These are phyloP conservation scores for Anarhynchus alexandrinus DNA, from an alignment of 2,113 vertebrate species.

Conservation along the genomic window DNA sequence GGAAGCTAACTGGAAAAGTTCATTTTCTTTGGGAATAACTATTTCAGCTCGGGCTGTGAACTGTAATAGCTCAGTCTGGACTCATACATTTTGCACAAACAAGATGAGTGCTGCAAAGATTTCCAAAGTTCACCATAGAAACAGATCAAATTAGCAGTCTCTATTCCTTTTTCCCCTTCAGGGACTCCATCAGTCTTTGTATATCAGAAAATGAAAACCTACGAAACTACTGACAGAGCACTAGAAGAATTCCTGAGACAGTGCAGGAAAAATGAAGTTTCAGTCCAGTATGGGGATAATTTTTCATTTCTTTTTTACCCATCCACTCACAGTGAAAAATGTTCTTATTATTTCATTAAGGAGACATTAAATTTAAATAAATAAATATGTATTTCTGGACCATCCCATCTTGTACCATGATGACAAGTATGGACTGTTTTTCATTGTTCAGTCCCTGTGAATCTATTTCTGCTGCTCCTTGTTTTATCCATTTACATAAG, in stretches of 20 bases:
- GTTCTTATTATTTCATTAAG: background rate
- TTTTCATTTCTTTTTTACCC: background rate
- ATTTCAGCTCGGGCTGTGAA: background rate
- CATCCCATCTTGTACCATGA: background rate
- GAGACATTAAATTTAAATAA: background rate
- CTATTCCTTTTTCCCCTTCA: background rate
- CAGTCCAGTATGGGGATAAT: background rate
- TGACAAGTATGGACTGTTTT: background rate
- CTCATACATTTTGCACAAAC: background rate
- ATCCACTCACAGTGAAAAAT: background rate
- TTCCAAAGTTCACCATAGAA: slow-evolving; percentile 30
- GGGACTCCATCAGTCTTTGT: background rate
- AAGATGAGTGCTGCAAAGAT: background rate
- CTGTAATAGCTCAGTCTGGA: background rate
- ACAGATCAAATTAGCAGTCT: background rate
- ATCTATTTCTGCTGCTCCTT: background rate
- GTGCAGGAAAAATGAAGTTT: background rate
- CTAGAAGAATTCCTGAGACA: background rate
- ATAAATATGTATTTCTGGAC: background rate
- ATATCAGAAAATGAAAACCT: background rate
- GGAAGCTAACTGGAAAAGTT: background rate
- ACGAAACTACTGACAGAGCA: background rate
- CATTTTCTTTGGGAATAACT: background rate
- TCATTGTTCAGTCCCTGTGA: background rate
- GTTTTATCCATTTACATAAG: background rate